Conservation (phyloP, 2,113 vertebrate genomes). For the Corydoras sp. region DNA sequence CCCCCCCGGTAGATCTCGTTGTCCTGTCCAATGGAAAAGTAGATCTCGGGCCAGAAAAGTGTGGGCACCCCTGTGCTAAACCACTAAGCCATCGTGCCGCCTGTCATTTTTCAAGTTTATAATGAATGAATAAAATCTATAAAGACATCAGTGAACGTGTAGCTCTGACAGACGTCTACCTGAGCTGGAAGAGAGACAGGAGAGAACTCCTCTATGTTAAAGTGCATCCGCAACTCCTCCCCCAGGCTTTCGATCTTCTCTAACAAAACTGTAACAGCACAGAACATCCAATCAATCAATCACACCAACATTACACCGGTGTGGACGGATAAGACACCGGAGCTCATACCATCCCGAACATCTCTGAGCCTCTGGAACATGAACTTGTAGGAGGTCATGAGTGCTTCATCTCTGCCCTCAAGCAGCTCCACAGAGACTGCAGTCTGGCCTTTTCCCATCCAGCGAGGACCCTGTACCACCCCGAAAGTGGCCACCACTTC, state of each 20-base stretch:
- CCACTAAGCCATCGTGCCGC: no score
- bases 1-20: no score
- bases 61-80: no score
- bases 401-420: constrained; percentile 49
- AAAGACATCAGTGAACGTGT: no score
- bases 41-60: no score
- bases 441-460: constrained; percentile 63
- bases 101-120: no score
- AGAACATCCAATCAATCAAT: background rate
- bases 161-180: constrained; percentile 50
- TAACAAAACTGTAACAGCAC: constrained; percentile 60
- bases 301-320: no score
- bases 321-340: no score
- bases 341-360: constrained; percentile 70
- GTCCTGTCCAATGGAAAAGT: no score
- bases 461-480: constrained; percentile 58
- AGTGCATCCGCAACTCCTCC: constrained; percentile 64
- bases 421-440: constrained; percentile 53
- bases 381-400: constrained; percentile 73
- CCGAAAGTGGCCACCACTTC: constrained; percentile 79
- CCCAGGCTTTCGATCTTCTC: constrained; percentile 82
- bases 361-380: constrained; percentile 88
- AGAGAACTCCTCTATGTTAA: constrained; percentile 78
- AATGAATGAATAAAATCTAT: no score
- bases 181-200: constrained; percentile 70